Evolutionary conservation across 1,140 invertebrate genomes (phyloP).

Genomic region (Amyelois transitella): DNA sequence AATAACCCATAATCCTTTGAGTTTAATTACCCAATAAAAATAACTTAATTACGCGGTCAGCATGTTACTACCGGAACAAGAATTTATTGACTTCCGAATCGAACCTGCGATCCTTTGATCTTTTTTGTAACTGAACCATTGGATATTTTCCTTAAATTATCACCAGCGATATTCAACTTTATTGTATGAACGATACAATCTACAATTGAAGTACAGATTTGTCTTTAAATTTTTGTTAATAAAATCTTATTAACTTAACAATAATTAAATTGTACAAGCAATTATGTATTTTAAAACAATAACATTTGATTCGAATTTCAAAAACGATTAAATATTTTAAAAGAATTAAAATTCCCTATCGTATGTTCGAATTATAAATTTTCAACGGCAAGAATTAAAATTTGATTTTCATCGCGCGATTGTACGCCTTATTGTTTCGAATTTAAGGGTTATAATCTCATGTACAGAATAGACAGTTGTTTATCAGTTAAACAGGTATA

Average conservation of each 20-base stretch:
- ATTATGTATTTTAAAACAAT: neutral
- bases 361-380: conserved; percentile 6
- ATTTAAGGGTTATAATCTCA: neutral
- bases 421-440: neutral
- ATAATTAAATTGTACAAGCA: neutral
- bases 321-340: neutral
- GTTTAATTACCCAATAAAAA: neutral
- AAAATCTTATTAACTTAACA: neutral
- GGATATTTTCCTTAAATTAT: neutral
- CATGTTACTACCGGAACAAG: neutral
- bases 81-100: neutral
- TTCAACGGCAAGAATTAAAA: conserved; percentile 3
- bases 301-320: neutral
- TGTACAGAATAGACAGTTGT: neutral
- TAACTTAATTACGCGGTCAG: neutral
- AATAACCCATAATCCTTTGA: neutral
- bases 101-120: neutral
- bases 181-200: neutral
- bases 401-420: too few species aligned
- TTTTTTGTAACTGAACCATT: neutral
- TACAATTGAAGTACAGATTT: neutral
- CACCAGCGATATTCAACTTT: neutral
- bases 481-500: conserved; percentile 5
- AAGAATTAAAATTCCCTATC: neutral
- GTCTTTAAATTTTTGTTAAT: neutral